Percentiles rank a stretch among this genome's conserved stretches.
Evolutionary conservation across 2,797 vertebrate genomes (phyloP).

Genomic region (Alcedo atthis): DNA sequence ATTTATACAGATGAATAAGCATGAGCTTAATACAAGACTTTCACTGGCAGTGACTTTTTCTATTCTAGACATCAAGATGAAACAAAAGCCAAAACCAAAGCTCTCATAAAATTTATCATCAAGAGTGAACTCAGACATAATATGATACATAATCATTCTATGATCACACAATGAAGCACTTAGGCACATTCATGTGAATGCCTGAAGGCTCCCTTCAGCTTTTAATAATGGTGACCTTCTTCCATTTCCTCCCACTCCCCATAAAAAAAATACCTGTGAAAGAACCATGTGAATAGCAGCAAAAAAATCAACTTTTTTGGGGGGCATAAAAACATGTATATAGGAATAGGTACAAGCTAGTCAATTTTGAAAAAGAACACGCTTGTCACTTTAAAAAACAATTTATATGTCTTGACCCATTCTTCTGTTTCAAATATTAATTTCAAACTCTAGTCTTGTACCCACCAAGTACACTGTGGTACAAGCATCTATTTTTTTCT

Average conservation of each 20-base stretch:
- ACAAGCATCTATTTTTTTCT: background rate
- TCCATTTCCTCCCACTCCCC: background rate
- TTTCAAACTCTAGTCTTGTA: background rate
- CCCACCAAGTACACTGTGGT: background rate
- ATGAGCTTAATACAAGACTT: background rate
- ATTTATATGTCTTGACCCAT: rapidly evolving
- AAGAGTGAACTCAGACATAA: background rate
- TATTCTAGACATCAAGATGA: background rate
- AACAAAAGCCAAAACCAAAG: background rate
- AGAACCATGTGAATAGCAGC: background rate
- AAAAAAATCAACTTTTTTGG: background rate
- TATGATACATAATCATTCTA: background rate
- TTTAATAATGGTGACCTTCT: background rate
- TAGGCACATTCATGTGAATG: background rate
- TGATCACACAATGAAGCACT: background rate
- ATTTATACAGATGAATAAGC: background rate
- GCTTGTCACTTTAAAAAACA: background rate
- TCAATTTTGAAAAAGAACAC: background rate
- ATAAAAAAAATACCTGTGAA: background rate
- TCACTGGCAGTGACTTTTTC: background rate
- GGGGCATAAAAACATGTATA: background rate
- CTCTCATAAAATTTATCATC: background rate
- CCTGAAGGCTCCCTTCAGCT: background rate
- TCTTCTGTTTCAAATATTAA: background rate
- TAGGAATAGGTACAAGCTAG: rapidly evolving